Conservation (phyloP, 2,888 invertebrate species). For the Drosophila anomelani region DNA sequence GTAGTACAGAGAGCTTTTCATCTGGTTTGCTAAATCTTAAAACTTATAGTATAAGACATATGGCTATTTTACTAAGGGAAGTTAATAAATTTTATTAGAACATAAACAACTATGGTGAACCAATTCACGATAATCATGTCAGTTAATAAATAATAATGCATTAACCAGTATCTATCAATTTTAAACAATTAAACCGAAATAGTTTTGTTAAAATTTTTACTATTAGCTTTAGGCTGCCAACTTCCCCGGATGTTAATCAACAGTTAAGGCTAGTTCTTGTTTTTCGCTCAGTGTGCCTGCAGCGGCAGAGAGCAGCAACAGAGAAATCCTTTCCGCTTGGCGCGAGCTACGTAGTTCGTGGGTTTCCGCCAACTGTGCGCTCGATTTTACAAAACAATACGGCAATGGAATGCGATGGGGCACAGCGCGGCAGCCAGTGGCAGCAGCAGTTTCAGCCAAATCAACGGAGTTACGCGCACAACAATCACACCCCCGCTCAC, state of each 20-base stretch:
- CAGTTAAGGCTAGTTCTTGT: too few species aligned
- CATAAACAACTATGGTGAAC: too few species aligned
- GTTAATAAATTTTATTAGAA: neutral
- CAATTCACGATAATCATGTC: too few species aligned
- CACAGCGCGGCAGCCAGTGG: conserved; percentile 10
- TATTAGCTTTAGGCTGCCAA: neutral
- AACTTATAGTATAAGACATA: too few species aligned
- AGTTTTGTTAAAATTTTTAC: neutral
- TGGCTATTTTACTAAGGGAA: neutral
- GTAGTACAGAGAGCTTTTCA: too few species aligned
- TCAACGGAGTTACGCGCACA: conserved; percentile 72
- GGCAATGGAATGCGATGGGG: conserved; percentile 46
- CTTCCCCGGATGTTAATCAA: neutral
- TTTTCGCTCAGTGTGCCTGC: conserved; percentile 15
- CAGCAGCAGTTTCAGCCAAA: conserved; percentile 48
- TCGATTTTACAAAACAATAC: conserved; percentile 61
- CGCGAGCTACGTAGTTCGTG: conserved; percentile 55
- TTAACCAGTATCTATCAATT: too few species aligned
- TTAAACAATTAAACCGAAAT: neutral
- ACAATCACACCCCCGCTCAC: conserved; percentile 20
- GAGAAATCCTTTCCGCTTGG: conserved; percentile 67
- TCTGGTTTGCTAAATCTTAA: neutral
- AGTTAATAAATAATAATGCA: too few species aligned
- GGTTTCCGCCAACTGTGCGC: conserved; percentile 66
- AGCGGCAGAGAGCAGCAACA: conserved; percentile 31